These are phyloP conservation scores for Psettodes erumei DNA, from an alignment of 2,113 vertebrate species.

Conservation along the genomic window DNA sequence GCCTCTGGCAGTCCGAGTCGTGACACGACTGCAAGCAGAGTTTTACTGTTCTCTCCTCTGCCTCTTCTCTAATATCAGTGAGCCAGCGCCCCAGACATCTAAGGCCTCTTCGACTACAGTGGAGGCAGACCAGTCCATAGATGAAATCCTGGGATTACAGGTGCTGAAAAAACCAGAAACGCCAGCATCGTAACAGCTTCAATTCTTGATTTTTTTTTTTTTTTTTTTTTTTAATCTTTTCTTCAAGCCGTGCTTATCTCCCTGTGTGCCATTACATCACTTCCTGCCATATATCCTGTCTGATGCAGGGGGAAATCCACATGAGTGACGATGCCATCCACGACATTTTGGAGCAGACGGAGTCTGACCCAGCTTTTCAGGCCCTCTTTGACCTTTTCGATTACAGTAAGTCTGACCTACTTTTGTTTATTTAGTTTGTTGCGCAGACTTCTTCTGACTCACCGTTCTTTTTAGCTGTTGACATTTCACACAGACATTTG, in stretches of 20 bases:
- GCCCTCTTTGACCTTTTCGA: constrained; percentile 98
- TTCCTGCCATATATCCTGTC: background rate
- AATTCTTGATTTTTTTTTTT: too few species aligned
- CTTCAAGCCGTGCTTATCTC: background rate
- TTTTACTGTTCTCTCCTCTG: background rate
- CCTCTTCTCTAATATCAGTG: constrained; percentile 78
- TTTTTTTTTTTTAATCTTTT: background rate
- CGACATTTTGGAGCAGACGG: constrained; percentile 96
- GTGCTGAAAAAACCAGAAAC: constrained; percentile 71
- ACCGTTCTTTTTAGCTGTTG: background rate
- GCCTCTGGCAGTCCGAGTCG: background rate
- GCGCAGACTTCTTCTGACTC: background rate
- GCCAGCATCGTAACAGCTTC: background rate
- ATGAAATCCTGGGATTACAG: constrained; percentile 97
- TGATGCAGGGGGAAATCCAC: constrained; percentile 92
- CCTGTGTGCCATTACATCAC: background rate
- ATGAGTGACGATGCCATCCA: constrained; percentile 98
- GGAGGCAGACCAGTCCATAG: constrained; percentile 93
- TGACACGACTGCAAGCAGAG: background rate
- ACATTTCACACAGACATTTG: background rate
- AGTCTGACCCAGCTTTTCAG: constrained; percentile 97
- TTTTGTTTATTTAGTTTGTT: constrained; percentile 2
- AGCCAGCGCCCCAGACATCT: constrained; percentile 85
- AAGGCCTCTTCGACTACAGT: constrained; percentile 84
- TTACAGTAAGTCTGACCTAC: constrained; percentile 83